These are phyloP conservation scores for Oreotrochilus melanogaster DNA, from an alignment of 2,113 vertebrate species.

Conservation along the genomic window DNA sequence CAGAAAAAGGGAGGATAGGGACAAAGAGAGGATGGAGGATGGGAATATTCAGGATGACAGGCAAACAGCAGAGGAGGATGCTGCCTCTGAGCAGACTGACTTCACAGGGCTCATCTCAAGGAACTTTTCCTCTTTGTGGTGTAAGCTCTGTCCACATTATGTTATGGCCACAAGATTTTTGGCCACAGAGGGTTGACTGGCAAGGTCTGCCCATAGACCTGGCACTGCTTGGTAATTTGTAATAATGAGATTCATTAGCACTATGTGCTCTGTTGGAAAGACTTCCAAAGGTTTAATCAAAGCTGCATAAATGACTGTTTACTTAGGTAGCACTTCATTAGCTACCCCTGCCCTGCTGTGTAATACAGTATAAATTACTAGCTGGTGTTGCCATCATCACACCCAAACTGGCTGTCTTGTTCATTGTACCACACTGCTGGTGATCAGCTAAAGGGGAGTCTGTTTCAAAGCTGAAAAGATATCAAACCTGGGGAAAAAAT, in stretches of 20 bases:
- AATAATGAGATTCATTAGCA: slow-evolving; percentile 13
- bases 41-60: background rate
- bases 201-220: background rate
- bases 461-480: background rate
- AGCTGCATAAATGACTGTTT: slow-evolving; percentile 28
- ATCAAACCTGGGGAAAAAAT: background rate
- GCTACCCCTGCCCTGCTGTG: slow-evolving; percentile 36
- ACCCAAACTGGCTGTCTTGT: background rate
- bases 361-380: background rate
- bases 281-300: background rate
- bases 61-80: background rate
- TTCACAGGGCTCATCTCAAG: background rate
- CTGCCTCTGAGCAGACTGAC: background rate
- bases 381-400: background rate
- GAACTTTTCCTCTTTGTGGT: background rate
- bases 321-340: slow-evolving; percentile 44
- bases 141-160: background rate
- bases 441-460: background rate
- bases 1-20: background rate
- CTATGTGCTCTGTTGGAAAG: slow-evolving; percentile 12
- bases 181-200: background rate
- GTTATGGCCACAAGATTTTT: background rate
- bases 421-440: background rate
- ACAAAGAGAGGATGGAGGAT: background rate
- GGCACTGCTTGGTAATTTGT: background rate